phyloP scores from a whole-genome alignment of 2,888 invertebrate species.

The Gari tellinella region DNA sequence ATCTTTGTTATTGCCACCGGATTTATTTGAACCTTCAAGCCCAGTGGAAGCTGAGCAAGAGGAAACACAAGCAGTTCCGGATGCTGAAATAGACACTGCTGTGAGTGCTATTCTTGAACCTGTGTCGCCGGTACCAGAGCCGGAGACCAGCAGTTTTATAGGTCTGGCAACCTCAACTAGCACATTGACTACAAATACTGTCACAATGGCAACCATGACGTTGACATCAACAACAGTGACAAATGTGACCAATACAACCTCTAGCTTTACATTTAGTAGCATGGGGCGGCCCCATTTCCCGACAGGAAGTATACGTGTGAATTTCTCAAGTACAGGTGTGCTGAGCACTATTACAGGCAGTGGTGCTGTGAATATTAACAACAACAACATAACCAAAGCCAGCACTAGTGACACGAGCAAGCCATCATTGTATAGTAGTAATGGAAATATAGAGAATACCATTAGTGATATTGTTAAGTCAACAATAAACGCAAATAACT shows the following conservation, averaged over 20 bases:
- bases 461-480: constrained; percentile 57
- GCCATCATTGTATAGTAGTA: constrained; percentile 18
- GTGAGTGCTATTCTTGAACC: constrained; percentile 55
- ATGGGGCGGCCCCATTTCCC: constrained; percentile 52
- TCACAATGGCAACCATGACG: constrained; percentile 66
- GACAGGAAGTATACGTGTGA: constrained; percentile 52
- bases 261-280: constrained; percentile 52
- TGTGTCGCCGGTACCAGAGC: constrained; percentile 37
- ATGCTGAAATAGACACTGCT: constrained; percentile 51
- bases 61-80: constrained; percentile 16
- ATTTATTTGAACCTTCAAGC: constrained; percentile 25
- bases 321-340: constrained; percentile 49
- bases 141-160: constrained; percentile 37
- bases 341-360: constrained; percentile 33
- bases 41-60: constrained; percentile 22
- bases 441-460: constrained; percentile 52
- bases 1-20: constrained; percentile 37
- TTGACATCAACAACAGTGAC: constrained; percentile 62
- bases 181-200: constrained; percentile 58
- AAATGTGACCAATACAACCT: constrained; percentile 55
- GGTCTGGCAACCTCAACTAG: constrained; percentile 53
- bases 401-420: constrained; percentile 10
- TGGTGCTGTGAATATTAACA: constrained; percentile 38
- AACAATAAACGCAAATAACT: constrained; percentile 43
- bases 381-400: constrained; percentile 21